phyloP scores from a whole-genome alignment of 1,140 invertebrate genomes.

The Drosophila mayri region DNA sequence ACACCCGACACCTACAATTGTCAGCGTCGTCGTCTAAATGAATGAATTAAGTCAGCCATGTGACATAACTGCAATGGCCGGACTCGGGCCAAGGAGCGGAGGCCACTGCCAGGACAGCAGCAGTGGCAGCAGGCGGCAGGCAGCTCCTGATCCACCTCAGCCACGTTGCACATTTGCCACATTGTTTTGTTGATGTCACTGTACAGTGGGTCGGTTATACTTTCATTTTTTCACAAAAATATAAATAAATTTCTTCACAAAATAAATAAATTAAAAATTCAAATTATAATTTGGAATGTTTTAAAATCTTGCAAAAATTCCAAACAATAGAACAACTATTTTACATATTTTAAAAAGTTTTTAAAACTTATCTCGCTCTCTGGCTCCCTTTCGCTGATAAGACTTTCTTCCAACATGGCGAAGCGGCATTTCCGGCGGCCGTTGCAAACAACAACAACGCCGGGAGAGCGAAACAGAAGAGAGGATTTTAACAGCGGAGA shows the following conservation, averaged over 20 bases:
- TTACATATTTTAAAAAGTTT: too few relatives aligned
- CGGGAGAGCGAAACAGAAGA: too few relatives aligned
- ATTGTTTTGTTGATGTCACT: slow-evolving; percentile 64
- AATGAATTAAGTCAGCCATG: slow-evolving; percentile 82
- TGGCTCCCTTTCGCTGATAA: too few relatives aligned
- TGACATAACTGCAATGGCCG: slow-evolving; percentile 79
- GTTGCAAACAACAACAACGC: too few relatives aligned
- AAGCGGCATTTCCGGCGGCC: too few relatives aligned
- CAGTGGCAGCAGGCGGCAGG: slow-evolving; percentile 1
- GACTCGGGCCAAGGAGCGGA: slow-evolving; percentile 11
- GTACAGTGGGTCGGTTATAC: background rate
- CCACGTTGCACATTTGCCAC: slow-evolving; percentile 75
- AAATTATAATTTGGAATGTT: too few relatives aligned
- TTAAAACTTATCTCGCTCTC: too few relatives aligned
- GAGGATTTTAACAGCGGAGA: too few relatives aligned
- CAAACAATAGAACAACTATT: too few relatives aligned
- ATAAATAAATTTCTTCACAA: background rate
- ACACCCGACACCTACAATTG: slow-evolving; percentile 75
- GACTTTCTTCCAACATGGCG: too few relatives aligned
- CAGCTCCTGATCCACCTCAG: slow-evolving; percentile 11
- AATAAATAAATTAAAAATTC: too few relatives aligned
- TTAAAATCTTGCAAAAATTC: too few relatives aligned
- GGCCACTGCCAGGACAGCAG: slow-evolving; percentile 20
- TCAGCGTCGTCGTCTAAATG: slow-evolving; percentile 78
- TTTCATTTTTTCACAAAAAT: background rate